Evolutionary conservation across 1,140 invertebrate species (phyloP).

Genomic region (Bombus pyrosoma): DNA sequence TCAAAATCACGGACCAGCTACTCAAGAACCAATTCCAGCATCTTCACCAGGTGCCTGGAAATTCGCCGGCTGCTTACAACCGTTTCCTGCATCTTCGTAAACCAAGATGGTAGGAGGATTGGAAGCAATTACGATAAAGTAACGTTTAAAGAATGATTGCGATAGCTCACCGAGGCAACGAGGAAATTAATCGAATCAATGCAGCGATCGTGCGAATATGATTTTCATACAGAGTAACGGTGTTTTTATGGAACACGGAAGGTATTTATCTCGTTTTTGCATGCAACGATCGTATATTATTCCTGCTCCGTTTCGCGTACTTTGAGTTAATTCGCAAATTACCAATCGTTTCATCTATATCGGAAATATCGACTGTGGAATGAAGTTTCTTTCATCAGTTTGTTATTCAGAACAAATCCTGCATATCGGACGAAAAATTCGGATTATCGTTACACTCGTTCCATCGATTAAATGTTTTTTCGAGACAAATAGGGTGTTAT

Average conservation of each 20-base stretch:
- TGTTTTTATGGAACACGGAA: background rate
- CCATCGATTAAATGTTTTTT: background rate
- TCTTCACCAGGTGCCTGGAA: conserved; percentile 66
- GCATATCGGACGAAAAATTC: background rate
- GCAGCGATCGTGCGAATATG: background rate
- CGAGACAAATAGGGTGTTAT: background rate
- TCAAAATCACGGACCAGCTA: conserved; percentile 47
- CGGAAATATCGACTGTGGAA: background rate
- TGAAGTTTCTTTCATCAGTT: background rate
- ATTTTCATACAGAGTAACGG: background rate
- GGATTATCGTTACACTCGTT: background rate
- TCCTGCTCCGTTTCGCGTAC: conserved; percentile 2
- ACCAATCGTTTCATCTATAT: conserved; percentile 2
- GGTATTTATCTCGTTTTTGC: background rate
- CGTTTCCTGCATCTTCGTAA: conserved; percentile 39
- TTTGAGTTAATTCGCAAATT: conserved; percentile 31
- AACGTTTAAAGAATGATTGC: background rate
- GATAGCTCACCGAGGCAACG: too few species aligned
- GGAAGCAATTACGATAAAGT: background rate
- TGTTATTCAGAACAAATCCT: background rate
- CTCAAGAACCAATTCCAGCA: conserved; percentile 46
- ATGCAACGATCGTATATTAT: conserved; percentile 23
- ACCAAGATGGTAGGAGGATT: background rate
- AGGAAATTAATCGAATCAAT: conserved; percentile 22
- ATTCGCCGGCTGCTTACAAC: conserved; percentile 65